Evolutionary conservation across 2,888 invertebrate genomes (phyloP).

Genomic region (Cosmia pyralina): DNA sequence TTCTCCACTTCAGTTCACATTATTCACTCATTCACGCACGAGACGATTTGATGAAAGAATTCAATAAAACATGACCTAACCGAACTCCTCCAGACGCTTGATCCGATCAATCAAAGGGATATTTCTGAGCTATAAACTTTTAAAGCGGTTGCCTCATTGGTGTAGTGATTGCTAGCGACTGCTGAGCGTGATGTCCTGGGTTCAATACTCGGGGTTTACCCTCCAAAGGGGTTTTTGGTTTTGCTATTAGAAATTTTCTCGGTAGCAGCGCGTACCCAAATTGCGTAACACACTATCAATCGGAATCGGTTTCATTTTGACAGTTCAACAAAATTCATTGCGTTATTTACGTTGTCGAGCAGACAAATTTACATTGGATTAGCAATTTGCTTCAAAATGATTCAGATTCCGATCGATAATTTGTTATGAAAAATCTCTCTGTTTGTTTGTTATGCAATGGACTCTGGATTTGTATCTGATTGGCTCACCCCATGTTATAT

Average conservation of each 20-base stretch:
- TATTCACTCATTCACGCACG: background rate
- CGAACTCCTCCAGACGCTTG: slow-evolving; percentile 39
- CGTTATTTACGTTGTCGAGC: too few species aligned
- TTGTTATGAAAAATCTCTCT: too few species aligned
- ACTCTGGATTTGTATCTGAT: background rate
- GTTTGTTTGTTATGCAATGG: too few species aligned
- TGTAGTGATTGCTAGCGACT: background rate
- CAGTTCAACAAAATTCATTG: too few species aligned
- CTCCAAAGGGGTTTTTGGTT: background rate
- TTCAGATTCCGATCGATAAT: too few species aligned
- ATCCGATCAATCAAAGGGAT: slow-evolving; percentile 56
- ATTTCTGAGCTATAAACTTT: slow-evolving; percentile 23
- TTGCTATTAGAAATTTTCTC: background rate
- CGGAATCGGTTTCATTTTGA: too few species aligned
- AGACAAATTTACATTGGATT: too few species aligned
- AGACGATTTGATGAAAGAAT: slow-evolving; percentile 23
- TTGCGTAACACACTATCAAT: too few species aligned
- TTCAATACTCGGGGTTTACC: background rate
- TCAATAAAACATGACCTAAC: slow-evolving; percentile 46
- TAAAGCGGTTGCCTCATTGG: background rate
- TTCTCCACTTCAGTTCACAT: background rate
- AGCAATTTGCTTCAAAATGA: too few species aligned
- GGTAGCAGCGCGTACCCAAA: too few species aligned
- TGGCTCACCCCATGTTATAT: background rate
- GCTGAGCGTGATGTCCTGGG: background rate